A percentile compares a stretch with the other conserved stretches of the same genome.
These are phyloP conservation scores for Syncerus caffer DNA, from an alignment of 2,797 vertebrate genomes.

Conservation along the genomic window DNA sequence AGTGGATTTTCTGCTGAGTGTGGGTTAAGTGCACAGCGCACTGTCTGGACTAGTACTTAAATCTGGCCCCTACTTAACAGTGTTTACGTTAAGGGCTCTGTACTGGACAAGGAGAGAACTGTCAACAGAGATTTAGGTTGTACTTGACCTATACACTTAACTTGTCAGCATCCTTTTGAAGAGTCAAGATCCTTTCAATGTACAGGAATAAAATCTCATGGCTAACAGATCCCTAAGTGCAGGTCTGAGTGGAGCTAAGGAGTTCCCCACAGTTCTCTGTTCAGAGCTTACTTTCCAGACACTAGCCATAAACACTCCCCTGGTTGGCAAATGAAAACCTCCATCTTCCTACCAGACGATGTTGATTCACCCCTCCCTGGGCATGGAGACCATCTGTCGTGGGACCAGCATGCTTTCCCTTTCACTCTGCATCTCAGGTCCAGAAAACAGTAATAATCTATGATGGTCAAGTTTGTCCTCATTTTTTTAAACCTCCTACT, in stretches of 20 bases:
- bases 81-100: neutral
- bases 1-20: neutral
- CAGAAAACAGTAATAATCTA: neutral
- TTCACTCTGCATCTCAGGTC: neutral
- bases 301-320: neutral
- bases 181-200: neutral
- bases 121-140: neutral
- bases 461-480: neutral
- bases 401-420: neutral
- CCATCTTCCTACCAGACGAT: neutral
- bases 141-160: neutral
- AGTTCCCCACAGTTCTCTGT: neutral
- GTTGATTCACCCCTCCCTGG: neutral
- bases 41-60: neutral
- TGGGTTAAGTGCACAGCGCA: accelerated
- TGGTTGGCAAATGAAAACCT: neutral
- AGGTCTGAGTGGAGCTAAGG: neutral
- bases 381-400: neutral
- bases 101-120: neutral
- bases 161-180: neutral
- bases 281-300: neutral
- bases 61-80: too few species aligned
- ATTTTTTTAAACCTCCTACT: neutral
- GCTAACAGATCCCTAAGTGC: neutral
- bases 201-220: neutral